Base-by-base conservation (phyloP, 1,140 invertebrate species). In the Aphis gossypii region DNA sequence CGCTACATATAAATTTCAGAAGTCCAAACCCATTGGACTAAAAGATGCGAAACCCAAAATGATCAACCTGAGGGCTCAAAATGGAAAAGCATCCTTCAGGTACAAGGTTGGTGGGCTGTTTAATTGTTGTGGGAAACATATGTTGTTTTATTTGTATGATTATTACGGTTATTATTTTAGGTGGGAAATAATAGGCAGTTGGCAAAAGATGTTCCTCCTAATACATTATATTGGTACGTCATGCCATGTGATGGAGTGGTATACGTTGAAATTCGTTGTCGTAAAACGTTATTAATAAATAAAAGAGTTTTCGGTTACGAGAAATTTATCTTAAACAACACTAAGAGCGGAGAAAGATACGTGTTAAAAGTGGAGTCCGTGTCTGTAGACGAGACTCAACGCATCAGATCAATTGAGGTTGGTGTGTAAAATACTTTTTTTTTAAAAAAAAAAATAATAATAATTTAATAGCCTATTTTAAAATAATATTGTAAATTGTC, bases 191-290 rank as follows among this genome's bases (percentile, higher is more conserved):
- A 25, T 9, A 84, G 20, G 25, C 25, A 51, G 8, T 25, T 41
- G 54, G 68, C 48, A 54, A 21, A 14, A 3, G 23, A 51, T 23
- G 48, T 6, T 11, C 35, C 56, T n/a, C 6, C 92, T 0, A 93
- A 84, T 20, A 93, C 95, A 54, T 94, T 96, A 84, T 92, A 94
- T 21, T 94, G 96, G 93, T 95, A 95, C 54, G 94, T 96, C 4
- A 95, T 96, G 94, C 95, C 95, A 25, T 96, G 96, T 94, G 95
- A 95, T 14, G 95, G 95, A 38, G 94, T 95, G 21, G 95, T 95
- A 41, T 94, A 95, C 46, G 94, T 95, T 20, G 94, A 95, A 83
- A 93, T 95, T 14, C 94, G 90, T 30, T 89, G 93, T 30, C 46
- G 83, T 30, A 83, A 95, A 48, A 93, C 93, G 14, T 94, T 95